Evolutionary conservation across 2,797 vertebrate genomes (phyloP), one percentile per base, ranked within the genome.

Genomic region (Diceros bicornis): DNA sequence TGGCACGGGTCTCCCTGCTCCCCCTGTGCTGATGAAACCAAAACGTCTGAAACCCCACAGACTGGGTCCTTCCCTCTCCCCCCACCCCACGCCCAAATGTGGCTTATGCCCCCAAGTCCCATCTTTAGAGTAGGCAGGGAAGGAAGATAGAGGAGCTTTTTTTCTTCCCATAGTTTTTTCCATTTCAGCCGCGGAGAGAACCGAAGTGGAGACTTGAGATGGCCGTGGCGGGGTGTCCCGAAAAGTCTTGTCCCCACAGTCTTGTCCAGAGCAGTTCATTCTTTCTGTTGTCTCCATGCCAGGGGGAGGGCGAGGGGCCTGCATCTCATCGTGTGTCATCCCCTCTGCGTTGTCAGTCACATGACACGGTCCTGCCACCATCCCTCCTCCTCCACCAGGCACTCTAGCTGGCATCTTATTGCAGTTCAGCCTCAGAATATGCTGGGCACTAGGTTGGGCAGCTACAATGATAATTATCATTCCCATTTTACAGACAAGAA

Each of bases 281-380:
- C 98, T 98, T 98, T 98, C 98, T 99, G 99, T 99, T 98, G 99
- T 99, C 98, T 99, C 98, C 99, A 99, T 99, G 98, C 97, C 98
- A 99, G 98, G 98, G 99, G 98, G 98, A 98, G 98, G 98, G 98
- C 83, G 97, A 97, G 97, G 98, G 98, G 97, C 97, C 97, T 98
- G 98, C 98, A 98, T 98, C 98, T 98, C 98, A 98, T 98, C 98
- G 98, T 99, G 98, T 99, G 98, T 99, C 97, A 98, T 99, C 97
- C 98, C 99, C 99, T 98, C 82, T 75, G 55, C 96, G 32, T 97
- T 95, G 93, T 96, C 84, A 97, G 75, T 96, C 96, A 94, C 79
- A 86, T 32, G 25, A 92, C 77, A 94, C 89, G 93, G 83, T 98
- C 98, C 98, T 99, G 98, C 99, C 98, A 95, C 89, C 44, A 23